Evolutionary conservation across 2,888 invertebrate genomes (phyloP), one percentile per base, ranked within the genome.

Genomic region (Carterocephalus palaemon): DNA sequence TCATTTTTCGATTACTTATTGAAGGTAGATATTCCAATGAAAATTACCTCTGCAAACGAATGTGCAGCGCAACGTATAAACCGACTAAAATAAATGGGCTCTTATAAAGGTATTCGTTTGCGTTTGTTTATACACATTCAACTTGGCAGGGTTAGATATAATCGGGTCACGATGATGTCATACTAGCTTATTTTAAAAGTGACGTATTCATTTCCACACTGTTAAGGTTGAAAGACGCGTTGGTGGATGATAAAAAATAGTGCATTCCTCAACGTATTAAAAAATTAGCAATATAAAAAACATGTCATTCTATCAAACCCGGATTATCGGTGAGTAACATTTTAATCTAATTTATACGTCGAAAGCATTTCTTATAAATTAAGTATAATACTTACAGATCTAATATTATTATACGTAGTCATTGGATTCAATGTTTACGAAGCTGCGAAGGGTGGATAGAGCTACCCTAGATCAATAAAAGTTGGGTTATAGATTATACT

Each of bases 131-230:
- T 45, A 31, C 23, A 43, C 19, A 7, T 43, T 29, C 3, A 53
- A 73, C 59, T 68, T 52, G 38, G 55, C 46, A 37, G 71, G 33
- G 10, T 73, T 64, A 48, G 53, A 56, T 52, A 62, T 73, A 82
- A 76, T 75, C 75, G 81, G 81, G 59, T 60, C 75, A 73, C 67
- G 56, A 54, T 85, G 85, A 84, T 82, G 80, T 85, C 84, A 84
- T 79, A 69, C 53, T 52, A 58, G 62, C 64, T 77, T 80, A 82
- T 79, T 83, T 83, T 83, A 83, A 77, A 75, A 66, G 78, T 84
- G 82, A 85, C 83, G 82, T 75, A 59, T 53, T 57, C 56, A 60
- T 61, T 65, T 72, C 74, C 58, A 73, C 77, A 70, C 16, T 2
- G 42, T 29, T 34, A 29, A 20, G 34, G 34, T 15, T 8, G 5